These are phyloP conservation scores for Azorinus chamasolen DNA, from an alignment of 2,888 invertebrate species.

Conservation along the genomic window DNA sequence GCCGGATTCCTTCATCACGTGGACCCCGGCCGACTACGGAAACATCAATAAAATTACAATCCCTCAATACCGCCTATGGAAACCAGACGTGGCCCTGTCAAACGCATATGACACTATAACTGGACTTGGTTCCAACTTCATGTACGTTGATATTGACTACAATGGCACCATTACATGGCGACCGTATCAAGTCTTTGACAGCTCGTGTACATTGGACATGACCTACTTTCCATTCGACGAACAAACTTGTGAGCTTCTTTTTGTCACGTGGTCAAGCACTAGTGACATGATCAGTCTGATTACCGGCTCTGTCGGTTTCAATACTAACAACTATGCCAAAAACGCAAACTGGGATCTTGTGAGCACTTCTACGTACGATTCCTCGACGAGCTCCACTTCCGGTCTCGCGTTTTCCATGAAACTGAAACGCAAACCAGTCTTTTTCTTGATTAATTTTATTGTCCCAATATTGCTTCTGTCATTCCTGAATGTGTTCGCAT, in stretches of 20 bases:
- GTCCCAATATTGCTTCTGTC: conserved; percentile 55
- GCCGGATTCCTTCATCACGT: conserved; percentile 59
- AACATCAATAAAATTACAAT: conserved; percentile 48
- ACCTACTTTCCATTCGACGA: conserved; percentile 61
- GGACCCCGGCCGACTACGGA: conserved; percentile 52
- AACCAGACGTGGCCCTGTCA: conserved; percentile 65
- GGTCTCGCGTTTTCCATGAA: conserved; percentile 46
- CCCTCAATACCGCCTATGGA: conserved; percentile 59
- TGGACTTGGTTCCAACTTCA: conserved; percentile 58
- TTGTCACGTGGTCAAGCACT: conserved; percentile 63
- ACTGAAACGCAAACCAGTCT: conserved; percentile 54
- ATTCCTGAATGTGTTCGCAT: conserved; percentile 49
- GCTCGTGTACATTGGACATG: conserved; percentile 59
- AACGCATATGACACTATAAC: conserved; percentile 57
- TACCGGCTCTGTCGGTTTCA: conserved; percentile 43
- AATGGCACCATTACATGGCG: conserved; percentile 51
- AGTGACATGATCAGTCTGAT: conserved; percentile 44
- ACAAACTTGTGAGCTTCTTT: conserved; percentile 56
- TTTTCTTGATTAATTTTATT: conserved; percentile 56
- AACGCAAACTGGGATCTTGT: conserved; percentile 67
- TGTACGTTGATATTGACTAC: conserved; percentile 39
- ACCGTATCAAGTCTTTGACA: conserved; percentile 62
- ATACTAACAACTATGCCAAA: conserved; percentile 36
- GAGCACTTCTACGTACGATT: conserved; percentile 32
- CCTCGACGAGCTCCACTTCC: conserved; percentile 47